phyloP scores from a whole-genome alignment of 2,888 invertebrate species.

The Drosophila melanosoma region DNA sequence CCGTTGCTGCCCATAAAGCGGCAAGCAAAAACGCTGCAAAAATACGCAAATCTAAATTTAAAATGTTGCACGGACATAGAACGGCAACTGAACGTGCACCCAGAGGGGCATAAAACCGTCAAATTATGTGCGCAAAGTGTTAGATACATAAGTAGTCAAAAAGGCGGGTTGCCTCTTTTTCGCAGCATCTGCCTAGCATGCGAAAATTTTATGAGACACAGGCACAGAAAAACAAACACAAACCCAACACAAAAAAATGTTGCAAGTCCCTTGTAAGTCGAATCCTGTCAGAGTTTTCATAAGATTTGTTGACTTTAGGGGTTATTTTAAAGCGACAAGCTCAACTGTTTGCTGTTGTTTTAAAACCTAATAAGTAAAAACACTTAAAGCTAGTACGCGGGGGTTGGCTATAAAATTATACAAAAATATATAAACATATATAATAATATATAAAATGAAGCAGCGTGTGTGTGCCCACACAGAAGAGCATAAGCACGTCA shows the following conservation, averaged over 20 bases:
- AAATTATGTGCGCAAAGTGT: conserved; percentile 48
- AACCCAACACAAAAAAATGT: conserved; percentile 9
- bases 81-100: conserved; percentile 30
- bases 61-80: conserved; percentile 60
- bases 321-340: conserved; percentile 16
- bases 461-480: conserved; percentile 29
- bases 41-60: conserved; percentile 65
- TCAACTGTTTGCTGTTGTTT: conserved; percentile 18
- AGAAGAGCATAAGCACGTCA: conserved; percentile 11
- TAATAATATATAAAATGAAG: conserved; percentile 41
- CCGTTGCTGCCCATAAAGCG: conserved; percentile 58
- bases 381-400: conserved; percentile 48
- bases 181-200: background rate
- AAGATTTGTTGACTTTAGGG: conserved; percentile 11
- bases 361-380: conserved; percentile 4
- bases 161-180: conserved; percentile 27
- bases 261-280: conserved; percentile 19
- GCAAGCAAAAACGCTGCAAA: conserved; percentile 39
- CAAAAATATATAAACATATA: background rate
- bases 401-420: conserved; percentile 40
- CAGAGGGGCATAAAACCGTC: conserved; percentile 58
- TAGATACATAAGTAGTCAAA: conserved; percentile 20
- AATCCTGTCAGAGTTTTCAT: conserved; percentile 4
- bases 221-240: conserved; percentile 16
- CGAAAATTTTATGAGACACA: conserved; percentile 36